These are phyloP conservation scores for Drosophila miranda DNA, from an alignment of 1,140 invertebrate genomes.

Conservation along the genomic window DNA sequence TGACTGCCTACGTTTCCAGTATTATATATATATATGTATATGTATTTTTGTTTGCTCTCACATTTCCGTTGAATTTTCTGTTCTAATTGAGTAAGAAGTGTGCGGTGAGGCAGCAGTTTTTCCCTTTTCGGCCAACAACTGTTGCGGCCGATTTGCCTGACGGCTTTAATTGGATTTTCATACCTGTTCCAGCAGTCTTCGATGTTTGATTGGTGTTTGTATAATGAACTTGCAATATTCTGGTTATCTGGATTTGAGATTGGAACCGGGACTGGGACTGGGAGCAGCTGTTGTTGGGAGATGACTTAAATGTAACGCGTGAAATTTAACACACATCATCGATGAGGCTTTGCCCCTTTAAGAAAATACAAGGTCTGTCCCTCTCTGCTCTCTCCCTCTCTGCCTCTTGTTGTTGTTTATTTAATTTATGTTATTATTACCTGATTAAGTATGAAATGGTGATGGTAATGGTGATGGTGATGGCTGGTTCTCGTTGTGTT, in stretches of 20 bases:
- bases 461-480: background rate
- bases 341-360: conserved; percentile 19
- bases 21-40: conserved; percentile 36
- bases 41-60: conserved; percentile 52
- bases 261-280: background rate
- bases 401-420: conserved; percentile 68
- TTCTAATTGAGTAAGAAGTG: conserved; percentile 80
- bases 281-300: conserved; percentile 22
- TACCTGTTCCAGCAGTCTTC: conserved; percentile 50
- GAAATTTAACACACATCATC: conserved; percentile 78
- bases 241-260: conserved; percentile 35
- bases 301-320: conserved; percentile 67
- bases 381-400: background rate
- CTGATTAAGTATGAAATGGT: conserved; percentile 72
- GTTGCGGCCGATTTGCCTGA: conserved; percentile 58
- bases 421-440: conserved; percentile 80
- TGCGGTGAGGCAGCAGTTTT: conserved; percentile 75
- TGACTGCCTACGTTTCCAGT: conserved; percentile 32
- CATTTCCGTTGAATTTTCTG: conserved; percentile 78
- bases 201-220: conserved; percentile 78
- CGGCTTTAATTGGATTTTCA: conserved; percentile 80
- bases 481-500: conserved; percentile 47
- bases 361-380: too few species aligned
- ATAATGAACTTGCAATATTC: conserved; percentile 80
- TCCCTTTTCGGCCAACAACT: conserved; percentile 59